Evolutionary conservation across 2,113 vertebrate species (phyloP).

Genomic region (Nestor notabilis): DNA sequence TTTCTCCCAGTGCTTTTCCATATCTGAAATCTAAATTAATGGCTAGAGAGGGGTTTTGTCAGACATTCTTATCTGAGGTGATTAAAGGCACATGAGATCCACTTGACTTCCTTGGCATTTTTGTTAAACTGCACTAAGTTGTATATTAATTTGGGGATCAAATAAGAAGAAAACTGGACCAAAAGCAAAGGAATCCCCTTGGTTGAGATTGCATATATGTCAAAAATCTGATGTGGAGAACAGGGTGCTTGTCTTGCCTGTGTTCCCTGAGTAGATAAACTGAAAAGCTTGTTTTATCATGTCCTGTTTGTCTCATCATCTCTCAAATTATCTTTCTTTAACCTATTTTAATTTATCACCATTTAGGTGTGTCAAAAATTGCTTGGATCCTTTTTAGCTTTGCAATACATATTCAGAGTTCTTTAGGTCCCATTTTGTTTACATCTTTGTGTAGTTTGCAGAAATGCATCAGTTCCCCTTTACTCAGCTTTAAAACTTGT

Average conservation of each 20-base stretch:
- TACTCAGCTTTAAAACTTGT: background rate
- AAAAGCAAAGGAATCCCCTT: background rate
- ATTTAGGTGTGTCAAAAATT: background rate
- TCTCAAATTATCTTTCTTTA: background rate
- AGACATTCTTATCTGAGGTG: background rate
- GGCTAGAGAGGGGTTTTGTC: background rate
- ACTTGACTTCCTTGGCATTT: background rate
- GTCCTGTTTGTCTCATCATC: background rate
- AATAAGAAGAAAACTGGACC: background rate
- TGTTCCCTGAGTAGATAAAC: background rate
- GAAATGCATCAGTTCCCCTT: background rate
- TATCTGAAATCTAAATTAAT: background rate
- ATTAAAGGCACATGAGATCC: constrained; percentile 22
- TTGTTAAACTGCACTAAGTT: background rate
- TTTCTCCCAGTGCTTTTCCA: background rate
- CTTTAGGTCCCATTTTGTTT: background rate
- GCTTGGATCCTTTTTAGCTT: background rate
- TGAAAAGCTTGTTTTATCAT: background rate
- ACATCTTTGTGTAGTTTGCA: background rate
- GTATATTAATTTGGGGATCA: background rate
- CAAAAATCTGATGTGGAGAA: background rate
- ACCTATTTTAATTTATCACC: background rate
- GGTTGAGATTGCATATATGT: background rate
- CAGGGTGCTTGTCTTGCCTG: background rate
- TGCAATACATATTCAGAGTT: background rate